Percentiles rank a stretch among this genome's conserved stretches.
These are phyloP conservation scores for Drosophila arawakana DNA, from an alignment of 1,140 invertebrate species.

Conservation along the genomic window DNA sequence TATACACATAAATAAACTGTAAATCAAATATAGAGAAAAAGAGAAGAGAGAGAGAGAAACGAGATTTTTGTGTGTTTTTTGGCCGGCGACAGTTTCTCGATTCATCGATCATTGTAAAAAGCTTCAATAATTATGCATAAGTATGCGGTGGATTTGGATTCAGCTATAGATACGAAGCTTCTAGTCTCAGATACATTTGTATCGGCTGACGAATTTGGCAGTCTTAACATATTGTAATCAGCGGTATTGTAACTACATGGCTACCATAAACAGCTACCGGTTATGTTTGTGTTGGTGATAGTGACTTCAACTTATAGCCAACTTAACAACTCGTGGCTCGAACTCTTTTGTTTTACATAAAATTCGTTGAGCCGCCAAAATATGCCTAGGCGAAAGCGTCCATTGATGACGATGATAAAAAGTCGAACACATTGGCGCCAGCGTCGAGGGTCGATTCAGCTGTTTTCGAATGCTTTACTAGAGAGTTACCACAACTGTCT, in stretches of 20 bases:
- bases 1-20: conserved; percentile 28
- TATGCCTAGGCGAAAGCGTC: conserved; percentile 76
- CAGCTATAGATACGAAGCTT: neutral
- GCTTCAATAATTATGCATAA: conserved; percentile 20
- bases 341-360: conserved; percentile 81
- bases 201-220: conserved; percentile 13
- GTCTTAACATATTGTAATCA: conserved; percentile 30
- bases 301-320: conserved; percentile 13
- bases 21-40: neutral
- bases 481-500: conserved; percentile 25
- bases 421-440: conserved; percentile 65
- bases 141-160: neutral
- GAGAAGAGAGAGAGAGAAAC: neutral
- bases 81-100: conserved; percentile 69
- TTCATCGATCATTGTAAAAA: conserved; percentile 55
- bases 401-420: conserved; percentile 40
- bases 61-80: conserved; percentile 29
- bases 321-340: conserved; percentile 12
- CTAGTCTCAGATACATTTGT: conserved; percentile 4
- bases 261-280: conserved; percentile 50
- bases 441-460: conserved; percentile 16
- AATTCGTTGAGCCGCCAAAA: conserved; percentile 58
- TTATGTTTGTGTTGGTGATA: conserved; percentile 44
- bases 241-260: conserved; percentile 35
- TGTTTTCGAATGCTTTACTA: neutral